Evolutionary conservation across 2,797 vertebrate genomes (phyloP).

Genomic region (Erethizon dorsatum): DNA sequence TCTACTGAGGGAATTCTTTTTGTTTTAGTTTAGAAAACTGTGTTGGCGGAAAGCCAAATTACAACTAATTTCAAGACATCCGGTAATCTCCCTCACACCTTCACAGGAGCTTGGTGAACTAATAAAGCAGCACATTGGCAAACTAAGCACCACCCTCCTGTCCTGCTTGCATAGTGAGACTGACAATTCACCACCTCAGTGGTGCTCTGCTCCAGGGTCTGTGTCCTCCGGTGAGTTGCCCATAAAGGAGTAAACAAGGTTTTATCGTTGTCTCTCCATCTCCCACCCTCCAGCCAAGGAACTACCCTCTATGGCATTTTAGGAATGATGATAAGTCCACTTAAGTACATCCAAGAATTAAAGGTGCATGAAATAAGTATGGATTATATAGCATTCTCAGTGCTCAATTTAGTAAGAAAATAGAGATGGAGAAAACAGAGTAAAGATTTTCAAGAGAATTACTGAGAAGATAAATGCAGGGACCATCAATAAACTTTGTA

Average conservation of each 20-base stretch:
- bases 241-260: not conserved
- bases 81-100: not conserved
- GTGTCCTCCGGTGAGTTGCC: not conserved
- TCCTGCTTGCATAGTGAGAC: not conserved
- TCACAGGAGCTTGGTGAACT: slow-evolving; percentile 78
- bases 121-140: slow-evolving; percentile 75
- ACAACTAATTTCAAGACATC: slow-evolving; percentile 71
- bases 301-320: not conserved
- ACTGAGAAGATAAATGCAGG: not conserved
- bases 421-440: not conserved
- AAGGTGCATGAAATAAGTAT: not conserved
- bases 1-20: slow-evolving; percentile 60
- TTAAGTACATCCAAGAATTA: not conserved
- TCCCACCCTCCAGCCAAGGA: not conserved
- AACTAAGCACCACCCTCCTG: slow-evolving; percentile 52
- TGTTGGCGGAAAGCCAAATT: slow-evolving; percentile 77
- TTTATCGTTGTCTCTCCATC: not conserved
- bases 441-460: not conserved
- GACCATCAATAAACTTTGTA: not conserved
- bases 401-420: not conserved
- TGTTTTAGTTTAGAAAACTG: slow-evolving; percentile 80
- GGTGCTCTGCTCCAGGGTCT: fast-evolving
- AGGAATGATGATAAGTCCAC: not conserved
- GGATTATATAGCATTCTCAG: not conserved
- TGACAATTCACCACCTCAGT: slow-evolving; percentile 23